phyloP scores from a whole-genome alignment of 2,797 vertebrate genomes.

The Hylomyscus alleni region DNA sequence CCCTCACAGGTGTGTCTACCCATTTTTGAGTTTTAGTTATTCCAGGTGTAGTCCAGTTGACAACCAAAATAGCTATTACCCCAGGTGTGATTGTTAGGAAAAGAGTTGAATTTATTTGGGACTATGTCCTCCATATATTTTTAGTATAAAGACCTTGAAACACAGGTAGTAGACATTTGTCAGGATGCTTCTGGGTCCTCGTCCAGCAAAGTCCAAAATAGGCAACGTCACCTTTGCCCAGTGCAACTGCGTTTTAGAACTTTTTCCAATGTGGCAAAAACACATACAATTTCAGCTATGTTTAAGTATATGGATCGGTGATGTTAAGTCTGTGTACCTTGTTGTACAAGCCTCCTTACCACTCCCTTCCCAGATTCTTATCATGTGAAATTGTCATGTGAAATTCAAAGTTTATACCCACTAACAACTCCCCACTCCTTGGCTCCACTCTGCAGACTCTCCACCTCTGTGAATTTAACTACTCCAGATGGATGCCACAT shows the following conservation, averaged over 20 bases:
- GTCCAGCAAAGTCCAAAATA: background rate
- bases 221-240: background rate
- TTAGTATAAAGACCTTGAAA: conserved; percentile 31
- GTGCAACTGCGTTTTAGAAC: background rate
- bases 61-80: background rate
- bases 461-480: background rate
- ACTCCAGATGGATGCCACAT: background rate
- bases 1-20: background rate
- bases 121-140: background rate
- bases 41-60: background rate
- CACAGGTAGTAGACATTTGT: background rate
- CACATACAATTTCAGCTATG: background rate
- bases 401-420: background rate
- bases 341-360: background rate
- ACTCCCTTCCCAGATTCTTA: background rate
- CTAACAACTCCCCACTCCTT: background rate
- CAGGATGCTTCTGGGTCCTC: background rate
- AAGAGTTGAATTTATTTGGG: conserved; percentile 7
- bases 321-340: background rate
- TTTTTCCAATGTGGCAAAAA: background rate
- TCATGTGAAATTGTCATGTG: background rate
- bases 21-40: background rate
- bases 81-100: background rate
- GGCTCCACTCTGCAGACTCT: background rate
- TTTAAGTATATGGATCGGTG: background rate